phyloP scores from a whole-genome alignment of 2,113 vertebrate genomes.

The Sebastes fasciatus region DNA sequence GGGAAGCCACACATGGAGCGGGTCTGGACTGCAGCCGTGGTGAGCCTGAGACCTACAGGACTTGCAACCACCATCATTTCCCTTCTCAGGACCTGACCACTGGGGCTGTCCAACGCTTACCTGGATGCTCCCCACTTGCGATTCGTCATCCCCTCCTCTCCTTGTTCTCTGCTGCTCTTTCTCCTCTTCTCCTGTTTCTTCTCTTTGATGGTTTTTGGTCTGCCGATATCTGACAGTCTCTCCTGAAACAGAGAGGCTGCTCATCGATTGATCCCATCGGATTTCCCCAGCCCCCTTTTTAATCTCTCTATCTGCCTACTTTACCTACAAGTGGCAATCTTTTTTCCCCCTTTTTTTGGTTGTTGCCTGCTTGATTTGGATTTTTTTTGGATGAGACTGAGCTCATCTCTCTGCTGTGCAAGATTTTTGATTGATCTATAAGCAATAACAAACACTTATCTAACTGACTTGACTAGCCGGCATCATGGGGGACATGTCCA shows the following conservation, averaged over 20 bases:
- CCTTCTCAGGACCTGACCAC: slow-evolving; percentile 79
- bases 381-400: slow-evolving; percentile 65
- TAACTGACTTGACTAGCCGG: slow-evolving; percentile 69
- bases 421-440: slow-evolving; percentile 68
- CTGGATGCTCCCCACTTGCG: slow-evolving; percentile 77
- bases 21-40: slow-evolving; percentile 93
- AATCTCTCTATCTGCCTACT: slow-evolving; percentile 47
- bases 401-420: slow-evolving; percentile 49
- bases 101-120: slow-evolving; percentile 77
- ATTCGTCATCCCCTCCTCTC: slow-evolving; percentile 56
- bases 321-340: slow-evolving; percentile 41
- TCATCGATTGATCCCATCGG: slow-evolving; percentile 47
- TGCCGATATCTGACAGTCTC: slow-evolving; percentile 43
- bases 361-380: slow-evolving; percentile 68
- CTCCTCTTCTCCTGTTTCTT: slow-evolving; percentile 66
- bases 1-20: slow-evolving; percentile 92
- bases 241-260: slow-evolving; percentile 59
- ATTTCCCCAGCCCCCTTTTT: slow-evolving; percentile 39
- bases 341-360: slow-evolving; percentile 27
- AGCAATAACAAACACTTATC: slow-evolving; percentile 81
- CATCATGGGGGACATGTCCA: slow-evolving; percentile 98
- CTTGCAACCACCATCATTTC: slow-evolving; percentile 67
- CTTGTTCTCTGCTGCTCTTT: slow-evolving; percentile 59
- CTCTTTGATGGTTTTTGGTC: slow-evolving; percentile 64
- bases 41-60: slow-evolving; percentile 84